Percentiles rank a stretch among this genome's conserved stretches.
phyloP scores from a whole-genome alignment of 2,797 vertebrate species.

The Corythornis leucogaster region DNA sequence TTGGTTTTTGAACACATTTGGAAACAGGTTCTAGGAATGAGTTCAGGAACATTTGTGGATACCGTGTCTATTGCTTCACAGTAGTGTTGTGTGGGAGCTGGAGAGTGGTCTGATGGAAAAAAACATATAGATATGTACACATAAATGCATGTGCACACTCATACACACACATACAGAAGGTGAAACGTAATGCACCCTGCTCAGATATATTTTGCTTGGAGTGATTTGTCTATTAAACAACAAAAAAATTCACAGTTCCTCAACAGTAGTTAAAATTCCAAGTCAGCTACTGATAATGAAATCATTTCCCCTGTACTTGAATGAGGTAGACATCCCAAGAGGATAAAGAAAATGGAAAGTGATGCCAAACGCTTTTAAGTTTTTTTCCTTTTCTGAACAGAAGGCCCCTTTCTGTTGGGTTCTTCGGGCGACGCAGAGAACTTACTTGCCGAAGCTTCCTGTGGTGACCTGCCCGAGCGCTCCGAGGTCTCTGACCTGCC shows the following conservation, averaged over 20 bases:
- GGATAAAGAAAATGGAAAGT: conserved; percentile 63
- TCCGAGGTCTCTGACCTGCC: conserved; percentile 75
- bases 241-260: conserved; percentile 80
- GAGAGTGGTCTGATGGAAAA: conserved; percentile 29
- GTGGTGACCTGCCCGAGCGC: conserved; percentile 76
- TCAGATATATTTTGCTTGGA: conserved; percentile 76
- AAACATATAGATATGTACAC: conserved; percentile 31
- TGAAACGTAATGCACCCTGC: conserved; percentile 75
- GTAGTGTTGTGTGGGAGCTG: conserved; percentile 31
- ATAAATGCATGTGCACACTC: conserved; percentile 12
- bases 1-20: conserved; percentile 39
- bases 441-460: conserved; percentile 79
- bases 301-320: conserved; percentile 81
- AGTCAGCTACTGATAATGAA: conserved; percentile 77
- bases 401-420: conserved; percentile 84
- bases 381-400: conserved; percentile 86
- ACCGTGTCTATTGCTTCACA: conserved; percentile 61
- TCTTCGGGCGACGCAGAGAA: conserved; percentile 80
- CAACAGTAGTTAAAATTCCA: conserved; percentile 84
- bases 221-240: conserved; percentile 78
- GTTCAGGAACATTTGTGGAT: conserved; percentile 36
- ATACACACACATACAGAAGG: conserved; percentile 56
- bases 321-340: conserved; percentile 86
- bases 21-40: conserved; percentile 38
- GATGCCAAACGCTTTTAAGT: conserved; percentile 74